Conservation (phyloP, 2,888 invertebrate species). For the Branchipolynoe longqiensis region DNA sequence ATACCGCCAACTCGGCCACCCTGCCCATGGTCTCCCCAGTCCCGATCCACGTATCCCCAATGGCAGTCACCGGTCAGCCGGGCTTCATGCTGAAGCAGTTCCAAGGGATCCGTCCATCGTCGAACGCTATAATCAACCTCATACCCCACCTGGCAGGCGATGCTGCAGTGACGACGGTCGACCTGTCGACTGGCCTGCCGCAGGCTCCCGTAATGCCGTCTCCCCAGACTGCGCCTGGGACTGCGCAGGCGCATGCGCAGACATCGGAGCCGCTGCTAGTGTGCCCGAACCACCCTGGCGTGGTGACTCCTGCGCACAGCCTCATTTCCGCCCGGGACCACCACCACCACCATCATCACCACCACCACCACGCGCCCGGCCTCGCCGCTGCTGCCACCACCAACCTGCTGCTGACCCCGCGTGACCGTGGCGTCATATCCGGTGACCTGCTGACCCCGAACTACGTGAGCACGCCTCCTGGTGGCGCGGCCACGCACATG, state of each 20-base stretch:
- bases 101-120: conserved; percentile 17
- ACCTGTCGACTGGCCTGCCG: not conserved
- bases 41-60: conserved; percentile 5
- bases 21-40: not conserved
- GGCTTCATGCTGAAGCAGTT: not conserved
- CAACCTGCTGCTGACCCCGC: not conserved
- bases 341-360: no score
- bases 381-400: not conserved
- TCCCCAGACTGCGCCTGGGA: not conserved
- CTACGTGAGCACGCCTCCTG: conserved; percentile 8
- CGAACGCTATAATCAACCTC: conserved; percentile 52
- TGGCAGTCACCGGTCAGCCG: not conserved
- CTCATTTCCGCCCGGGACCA: no score
- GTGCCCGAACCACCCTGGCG: not conserved
- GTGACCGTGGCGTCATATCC: not conserved
- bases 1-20: not conserved
- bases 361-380: not conserved
- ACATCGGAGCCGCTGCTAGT: not conserved
- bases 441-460: conserved; percentile 18
- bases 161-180: not conserved
- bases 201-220: not conserved
- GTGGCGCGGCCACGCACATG: not conserved
- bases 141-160: conserved; percentile 34
- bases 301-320: no score
- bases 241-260: not conserved